phyloP scores from a whole-genome alignment of 2,888 invertebrate genomes.

The Rhagonycha fulva region DNA sequence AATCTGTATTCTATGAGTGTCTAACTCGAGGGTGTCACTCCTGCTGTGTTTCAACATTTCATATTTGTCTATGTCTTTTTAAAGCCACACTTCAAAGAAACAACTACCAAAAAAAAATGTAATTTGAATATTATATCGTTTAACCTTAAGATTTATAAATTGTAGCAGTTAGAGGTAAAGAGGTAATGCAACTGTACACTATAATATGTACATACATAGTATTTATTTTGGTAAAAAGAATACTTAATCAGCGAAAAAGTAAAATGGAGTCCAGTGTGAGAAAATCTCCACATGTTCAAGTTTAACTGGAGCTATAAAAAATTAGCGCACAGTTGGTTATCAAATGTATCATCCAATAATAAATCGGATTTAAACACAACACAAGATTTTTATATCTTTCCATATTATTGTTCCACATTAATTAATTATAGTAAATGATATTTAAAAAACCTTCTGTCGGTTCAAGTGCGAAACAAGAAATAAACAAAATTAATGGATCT shows the following conservation, averaged over 20 bases:
- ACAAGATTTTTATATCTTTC: not conserved
- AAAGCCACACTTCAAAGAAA: not conserved
- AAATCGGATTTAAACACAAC: not conserved
- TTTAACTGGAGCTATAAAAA: not conserved
- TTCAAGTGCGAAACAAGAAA: not conserved
- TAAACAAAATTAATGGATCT: not conserved
- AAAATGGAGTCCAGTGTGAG: not conserved
- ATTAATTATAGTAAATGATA: not conserved
- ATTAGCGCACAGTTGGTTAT: not conserved
- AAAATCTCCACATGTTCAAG: not conserved
- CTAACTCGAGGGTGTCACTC: slow-evolving; percentile 22
- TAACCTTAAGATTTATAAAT: not conserved
- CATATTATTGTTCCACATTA: not conserved
- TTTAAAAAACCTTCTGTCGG: not conserved
- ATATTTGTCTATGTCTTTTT: slow-evolving; percentile 25
- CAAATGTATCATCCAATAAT: not conserved
- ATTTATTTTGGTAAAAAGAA: not conserved
- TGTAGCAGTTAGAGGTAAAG: not conserved
- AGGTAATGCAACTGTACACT: not conserved
- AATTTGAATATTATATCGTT: not conserved
- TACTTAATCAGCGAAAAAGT: not conserved
- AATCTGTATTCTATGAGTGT: slow-evolving; percentile 21
- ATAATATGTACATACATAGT: too few species aligned
- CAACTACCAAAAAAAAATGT: not conserved
- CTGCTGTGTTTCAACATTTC: slow-evolving; percentile 18